These are phyloP conservation scores for Pogonocherus hispidulus DNA, from an alignment of 2,888 invertebrate genomes.

Conservation along the genomic window DNA sequence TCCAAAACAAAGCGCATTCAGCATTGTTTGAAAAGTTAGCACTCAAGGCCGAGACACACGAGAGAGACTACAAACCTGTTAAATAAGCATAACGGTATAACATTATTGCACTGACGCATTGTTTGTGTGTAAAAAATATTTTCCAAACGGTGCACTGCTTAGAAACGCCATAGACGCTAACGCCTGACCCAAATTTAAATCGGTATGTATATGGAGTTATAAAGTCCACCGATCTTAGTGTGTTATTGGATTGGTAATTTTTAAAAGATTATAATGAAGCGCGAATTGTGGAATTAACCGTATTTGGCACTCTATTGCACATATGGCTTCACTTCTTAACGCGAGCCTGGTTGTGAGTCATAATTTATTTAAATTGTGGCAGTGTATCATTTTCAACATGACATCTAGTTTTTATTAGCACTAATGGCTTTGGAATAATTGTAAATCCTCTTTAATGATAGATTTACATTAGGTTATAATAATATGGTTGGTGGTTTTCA, in stretches of 20 bases:
- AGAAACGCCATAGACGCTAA: conserved; percentile 10
- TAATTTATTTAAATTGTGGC: not conserved
- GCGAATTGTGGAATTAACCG: conserved; percentile 26
- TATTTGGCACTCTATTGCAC: conserved; percentile 17
- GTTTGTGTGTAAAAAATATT: not conserved
- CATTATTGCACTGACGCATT: not conserved
- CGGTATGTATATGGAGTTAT: not conserved
- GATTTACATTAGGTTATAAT: too few species aligned
- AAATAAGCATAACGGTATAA: conserved; percentile 3
- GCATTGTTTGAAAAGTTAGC: not conserved
- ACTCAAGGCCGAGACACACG: not conserved
- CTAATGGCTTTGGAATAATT: not conserved
- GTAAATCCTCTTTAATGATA: not conserved
- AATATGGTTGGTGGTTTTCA: too few species aligned
- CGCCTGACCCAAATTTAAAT: conserved; percentile 27
- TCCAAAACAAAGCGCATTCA: not conserved
- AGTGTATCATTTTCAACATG: conserved; percentile 13
- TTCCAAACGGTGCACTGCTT: conserved; percentile 5
- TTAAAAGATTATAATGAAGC: conserved; percentile 25
- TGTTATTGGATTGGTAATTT: not conserved
- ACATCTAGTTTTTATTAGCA: conserved; percentile 3
- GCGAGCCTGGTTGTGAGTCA: conserved; percentile 17
- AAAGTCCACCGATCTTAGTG: conserved; percentile 1
- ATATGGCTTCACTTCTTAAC: conserved; percentile 7
- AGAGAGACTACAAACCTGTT: not conserved